These are phyloP conservation scores for Catharus minimus DNA, from an alignment of 2,113 vertebrate genomes.

Conservation along the genomic window DNA sequence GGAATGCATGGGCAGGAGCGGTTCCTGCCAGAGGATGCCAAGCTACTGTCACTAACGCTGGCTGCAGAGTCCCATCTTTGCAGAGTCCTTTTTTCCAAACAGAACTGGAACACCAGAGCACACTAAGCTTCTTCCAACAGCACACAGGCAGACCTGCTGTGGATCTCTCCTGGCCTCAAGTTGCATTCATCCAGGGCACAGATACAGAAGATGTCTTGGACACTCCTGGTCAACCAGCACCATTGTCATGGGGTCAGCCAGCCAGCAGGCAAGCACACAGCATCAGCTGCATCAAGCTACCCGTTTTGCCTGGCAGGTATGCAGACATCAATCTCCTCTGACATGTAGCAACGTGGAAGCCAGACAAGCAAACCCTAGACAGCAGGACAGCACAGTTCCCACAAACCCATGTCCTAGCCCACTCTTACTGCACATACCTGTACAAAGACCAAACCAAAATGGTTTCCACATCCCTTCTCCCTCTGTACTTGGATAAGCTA, in stretches of 20 bases:
- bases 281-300: neutral
- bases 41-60: neutral
- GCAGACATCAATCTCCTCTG: neutral
- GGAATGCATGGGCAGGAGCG: rapidly evolving
- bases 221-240: neutral
- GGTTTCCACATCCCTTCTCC: neutral
- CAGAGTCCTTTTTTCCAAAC: neutral
- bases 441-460: neutral
- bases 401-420: neutral
- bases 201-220: neutral
- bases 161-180: neutral
- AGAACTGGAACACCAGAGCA: neutral
- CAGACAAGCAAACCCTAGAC: neutral
- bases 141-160: neutral
- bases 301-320: neutral
- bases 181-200: neutral
- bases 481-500: neutral
- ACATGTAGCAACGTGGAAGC: neutral
- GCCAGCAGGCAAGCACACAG: rapidly evolving
- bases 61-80: neutral
- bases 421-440: neutral
- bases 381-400: neutral
- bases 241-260: neutral
- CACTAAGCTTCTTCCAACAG: neutral
- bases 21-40: neutral